phyloP scores from a whole-genome alignment of 2,888 invertebrate genomes.

The Diploptera punctata region DNA sequence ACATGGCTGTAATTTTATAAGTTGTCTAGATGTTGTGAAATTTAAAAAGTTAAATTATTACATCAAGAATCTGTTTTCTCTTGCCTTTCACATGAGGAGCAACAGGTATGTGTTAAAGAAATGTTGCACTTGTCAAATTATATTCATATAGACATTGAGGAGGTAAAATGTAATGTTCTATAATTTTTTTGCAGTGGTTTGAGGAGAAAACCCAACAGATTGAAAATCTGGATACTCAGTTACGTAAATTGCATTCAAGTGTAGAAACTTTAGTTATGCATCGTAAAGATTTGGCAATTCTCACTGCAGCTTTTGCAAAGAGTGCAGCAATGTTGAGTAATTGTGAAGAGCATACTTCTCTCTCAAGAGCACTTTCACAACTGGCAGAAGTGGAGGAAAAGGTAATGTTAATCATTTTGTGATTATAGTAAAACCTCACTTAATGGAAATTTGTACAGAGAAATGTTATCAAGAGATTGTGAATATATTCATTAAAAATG shows the following conservation, averaged over 20 bases:
- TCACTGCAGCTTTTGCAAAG: slow-evolving; percentile 85
- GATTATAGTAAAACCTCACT: too few relatives aligned
- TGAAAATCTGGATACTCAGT: slow-evolving; percentile 87
- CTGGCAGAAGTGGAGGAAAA: slow-evolving; percentile 88
- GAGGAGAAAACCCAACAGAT: slow-evolving; percentile 94
- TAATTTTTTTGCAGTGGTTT: slow-evolving; percentile 99
- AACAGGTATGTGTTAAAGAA: slow-evolving; percentile 39
- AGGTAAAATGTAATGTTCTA: too few relatives aligned
- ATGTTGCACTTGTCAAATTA: too few relatives aligned
- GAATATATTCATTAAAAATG: too few relatives aligned
- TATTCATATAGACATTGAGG: too few relatives aligned
- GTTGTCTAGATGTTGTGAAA: too few relatives aligned
- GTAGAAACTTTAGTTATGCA: slow-evolving; percentile 88
- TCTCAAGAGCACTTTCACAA: slow-evolving; percentile 89
- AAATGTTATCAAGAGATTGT: too few relatives aligned
- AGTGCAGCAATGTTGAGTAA: slow-evolving; percentile 89
- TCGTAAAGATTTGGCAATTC: slow-evolving; percentile 79
- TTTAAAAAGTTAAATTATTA: slow-evolving; percentile 9
- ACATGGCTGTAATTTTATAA: too few relatives aligned
- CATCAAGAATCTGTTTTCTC: slow-evolving; percentile 34
- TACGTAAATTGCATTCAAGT: slow-evolving; percentile 85
- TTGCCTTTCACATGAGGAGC: slow-evolving; percentile 38
- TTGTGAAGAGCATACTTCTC: slow-evolving; percentile 90
- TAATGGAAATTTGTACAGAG: too few relatives aligned
- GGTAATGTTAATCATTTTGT: too few relatives aligned